Percentiles rank a stretch among this genome's conserved stretches.
Conservation (phyloP, 2,797 vertebrate species). For the Danio albolineatus region DNA sequence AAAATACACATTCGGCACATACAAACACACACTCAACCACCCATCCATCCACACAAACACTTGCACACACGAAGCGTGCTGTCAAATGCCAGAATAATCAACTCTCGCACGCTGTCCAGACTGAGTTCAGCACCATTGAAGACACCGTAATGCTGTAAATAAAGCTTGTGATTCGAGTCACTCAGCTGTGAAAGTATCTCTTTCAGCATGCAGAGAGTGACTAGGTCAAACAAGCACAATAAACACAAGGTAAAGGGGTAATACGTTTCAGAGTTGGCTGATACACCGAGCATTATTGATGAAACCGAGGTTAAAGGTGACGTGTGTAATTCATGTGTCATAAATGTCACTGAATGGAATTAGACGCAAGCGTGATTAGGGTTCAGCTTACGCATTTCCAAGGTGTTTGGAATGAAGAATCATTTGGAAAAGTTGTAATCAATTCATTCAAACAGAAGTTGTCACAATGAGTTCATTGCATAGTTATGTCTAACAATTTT, state of each 20-base stretch:
- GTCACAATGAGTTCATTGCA: too few relatives aligned
- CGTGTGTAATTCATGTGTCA: not conserved
- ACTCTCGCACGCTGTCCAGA: slow-evolving; percentile 49
- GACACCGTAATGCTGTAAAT: slow-evolving; percentile 26
- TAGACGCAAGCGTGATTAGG: too few relatives aligned
- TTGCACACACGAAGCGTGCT: slow-evolving; percentile 60
- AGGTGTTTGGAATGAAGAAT: too few relatives aligned
- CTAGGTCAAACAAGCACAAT: slow-evolving; percentile 32
- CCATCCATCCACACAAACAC: slow-evolving; percentile 62
- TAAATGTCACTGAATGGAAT: not conserved
- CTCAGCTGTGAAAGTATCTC: slow-evolving; percentile 41
- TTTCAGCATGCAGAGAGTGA: slow-evolving; percentile 10
- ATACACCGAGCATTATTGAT: not conserved
- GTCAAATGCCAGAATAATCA: slow-evolving; percentile 60
- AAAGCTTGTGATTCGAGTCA: slow-evolving; percentile 37
- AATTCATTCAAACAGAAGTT: too few relatives aligned
- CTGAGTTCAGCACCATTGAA: slow-evolving; percentile 18
- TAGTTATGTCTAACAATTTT: too few relatives aligned
- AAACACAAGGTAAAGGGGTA: slow-evolving; percentile 31
- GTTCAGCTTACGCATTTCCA: too few relatives aligned
- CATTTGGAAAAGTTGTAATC: too few relatives aligned
- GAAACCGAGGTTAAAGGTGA: not conserved
- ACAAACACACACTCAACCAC: slow-evolving; percentile 41
- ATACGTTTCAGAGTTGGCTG: slow-evolving; percentile 7
- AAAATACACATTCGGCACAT: slow-evolving; percentile 42